Base-by-base conservation (phyloP, 2,888 invertebrate species). In the Drosophila tanythrix region DNA sequence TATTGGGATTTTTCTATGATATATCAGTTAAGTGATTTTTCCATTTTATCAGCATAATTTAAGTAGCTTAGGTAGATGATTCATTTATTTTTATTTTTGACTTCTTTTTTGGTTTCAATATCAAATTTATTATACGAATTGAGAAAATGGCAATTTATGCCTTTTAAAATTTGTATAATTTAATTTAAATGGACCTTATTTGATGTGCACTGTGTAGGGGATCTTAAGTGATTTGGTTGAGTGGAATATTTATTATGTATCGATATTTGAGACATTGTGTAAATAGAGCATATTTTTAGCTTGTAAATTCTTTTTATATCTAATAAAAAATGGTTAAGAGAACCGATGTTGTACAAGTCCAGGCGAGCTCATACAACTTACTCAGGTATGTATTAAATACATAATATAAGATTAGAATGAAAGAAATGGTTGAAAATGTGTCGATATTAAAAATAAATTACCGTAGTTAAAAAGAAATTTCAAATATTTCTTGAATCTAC, bases 1-100 rank as follows among this genome's bases (percentile, higher is more conserved):
- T 63, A 48, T 51, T 29, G 38, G 38, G 61, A 65, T 63, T 70
- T 51, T 59, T 52, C 63, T 35, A 68, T 66, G 65, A 76, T 66
- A 61, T 66, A 55, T 29, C 51, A 50, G 43, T 50, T 36, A 52
- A 62, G 64, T 74, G 64, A 53, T 59, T 75, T 68, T 70, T 31
- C 35, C 38, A 36, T 50, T 33, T 33, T 33, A 33, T 11, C 33
- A 33, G 33, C 33, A 35, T 25, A 25, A 15, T 46, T 36, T 27
- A 25, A 36, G 29, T 27, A 40, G 57, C 74, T 73, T 51, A 33
- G 21, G 15, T 36, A 27, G 15, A 13, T 31, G 48, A n/a, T 50
- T 35, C n/a, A 35, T 50, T n/a, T 4, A 27, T 8, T 46, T 33
- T 25, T 36, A 50, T 21, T 29, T 33, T 21, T 25, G 5, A n/a